Conservation (phyloP, 2,113 vertebrate species). For the Gambusia affinis region DNA sequence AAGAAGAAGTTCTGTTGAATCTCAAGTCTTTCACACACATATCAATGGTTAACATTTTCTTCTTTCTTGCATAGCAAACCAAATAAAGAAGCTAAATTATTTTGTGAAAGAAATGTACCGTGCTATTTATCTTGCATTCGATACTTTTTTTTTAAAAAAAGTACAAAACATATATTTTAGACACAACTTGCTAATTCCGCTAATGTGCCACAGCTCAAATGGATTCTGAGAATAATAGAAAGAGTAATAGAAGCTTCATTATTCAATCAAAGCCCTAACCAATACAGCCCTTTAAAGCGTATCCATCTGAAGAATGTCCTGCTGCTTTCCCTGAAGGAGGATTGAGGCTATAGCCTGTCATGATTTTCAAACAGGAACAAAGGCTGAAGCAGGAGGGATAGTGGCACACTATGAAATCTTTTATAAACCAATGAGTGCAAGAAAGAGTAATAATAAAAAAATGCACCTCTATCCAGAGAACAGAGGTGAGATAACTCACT, state of each 20-base stretch:
- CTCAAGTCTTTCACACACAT: background rate
- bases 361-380: constrained; percentile 64
- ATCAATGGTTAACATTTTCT: too few species aligned
- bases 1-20: background rate
- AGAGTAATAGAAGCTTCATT: constrained; percentile 37
- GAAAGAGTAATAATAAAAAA: constrained; percentile 20
- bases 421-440: constrained; percentile 49
- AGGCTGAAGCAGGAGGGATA: constrained; percentile 47
- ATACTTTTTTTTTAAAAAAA: background rate
- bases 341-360: constrained; percentile 61
- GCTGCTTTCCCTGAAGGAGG: constrained; percentile 65
- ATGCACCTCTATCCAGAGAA: constrained; percentile 9
- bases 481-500: constrained; percentile 54
- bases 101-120: background rate
- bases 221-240: constrained; percentile 40
- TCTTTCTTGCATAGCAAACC: too few species aligned
- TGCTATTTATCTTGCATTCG: background rate
- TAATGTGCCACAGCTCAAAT: constrained; percentile 47
- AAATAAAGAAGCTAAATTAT: background rate
- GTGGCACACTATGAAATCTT: constrained; percentile 60
- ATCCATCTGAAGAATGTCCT: constrained; percentile 60
- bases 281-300: constrained; percentile 54
- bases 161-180: background rate
- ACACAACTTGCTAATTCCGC: constrained; percentile 12
- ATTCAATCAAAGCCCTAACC: constrained; percentile 36